phyloP scores from a whole-genome alignment of 2,888 invertebrate genomes.

The Drosophila meridiana region DNA sequence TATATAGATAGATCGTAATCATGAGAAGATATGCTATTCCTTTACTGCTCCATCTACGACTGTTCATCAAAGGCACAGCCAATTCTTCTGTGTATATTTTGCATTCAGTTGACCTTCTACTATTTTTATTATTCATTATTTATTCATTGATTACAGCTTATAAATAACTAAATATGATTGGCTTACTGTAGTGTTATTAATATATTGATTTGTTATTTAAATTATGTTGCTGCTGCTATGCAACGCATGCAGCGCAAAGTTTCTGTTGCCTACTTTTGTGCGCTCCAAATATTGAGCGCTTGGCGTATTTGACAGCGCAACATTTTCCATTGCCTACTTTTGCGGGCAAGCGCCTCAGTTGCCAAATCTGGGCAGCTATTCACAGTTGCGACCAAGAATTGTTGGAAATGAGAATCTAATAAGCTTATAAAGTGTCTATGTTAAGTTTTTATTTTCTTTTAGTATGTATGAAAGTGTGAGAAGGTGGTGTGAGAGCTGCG shows the following conservation, averaged over 20 bases:
- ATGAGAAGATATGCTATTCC: no score
- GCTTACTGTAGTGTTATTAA: no score
- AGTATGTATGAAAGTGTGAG: no score
- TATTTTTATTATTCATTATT: background rate
- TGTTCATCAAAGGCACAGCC: background rate
- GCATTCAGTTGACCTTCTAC: background rate
- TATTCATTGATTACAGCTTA: background rate
- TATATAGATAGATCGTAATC: background rate
- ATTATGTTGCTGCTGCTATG: no score
- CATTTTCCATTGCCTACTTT: constrained; percentile 21
- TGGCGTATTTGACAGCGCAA: background rate
- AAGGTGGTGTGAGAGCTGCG: no score
- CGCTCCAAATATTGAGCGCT: background rate
- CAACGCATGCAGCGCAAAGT: background rate
- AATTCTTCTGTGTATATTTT: background rate
- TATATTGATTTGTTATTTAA: no score
- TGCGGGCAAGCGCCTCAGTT: background rate
- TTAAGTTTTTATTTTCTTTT: no score
- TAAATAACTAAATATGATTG: no score
- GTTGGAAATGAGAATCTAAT: no score
- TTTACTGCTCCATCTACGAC: no score
- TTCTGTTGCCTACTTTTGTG: constrained; percentile 40
- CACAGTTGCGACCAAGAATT: no score
- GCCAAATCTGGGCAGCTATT: background rate
- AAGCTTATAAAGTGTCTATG: no score